Percentiles rank a stretch among this genome's conserved stretches.
phyloP scores from a whole-genome alignment of 2,797 vertebrate genomes.

The Thripadectes ignobilis region DNA sequence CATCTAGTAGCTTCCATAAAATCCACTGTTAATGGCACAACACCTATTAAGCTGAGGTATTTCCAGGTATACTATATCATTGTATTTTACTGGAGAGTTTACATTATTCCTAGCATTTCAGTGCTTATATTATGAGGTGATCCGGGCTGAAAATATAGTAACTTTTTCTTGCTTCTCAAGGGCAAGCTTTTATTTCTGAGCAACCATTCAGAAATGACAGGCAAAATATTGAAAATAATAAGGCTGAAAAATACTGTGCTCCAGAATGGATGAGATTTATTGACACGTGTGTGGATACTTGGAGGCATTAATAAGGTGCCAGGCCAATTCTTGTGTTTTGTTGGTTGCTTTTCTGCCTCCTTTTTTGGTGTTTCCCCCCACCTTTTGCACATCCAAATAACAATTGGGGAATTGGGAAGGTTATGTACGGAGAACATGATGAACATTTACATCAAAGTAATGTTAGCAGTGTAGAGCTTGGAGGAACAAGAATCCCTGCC shows the following conservation, averaged over 20 bases:
- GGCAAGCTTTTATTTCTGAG: slow-evolving; percentile 66
- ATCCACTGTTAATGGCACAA: slow-evolving; percentile 77
- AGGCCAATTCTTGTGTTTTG: not conserved
- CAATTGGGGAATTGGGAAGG: not conserved
- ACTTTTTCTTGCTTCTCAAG: slow-evolving; percentile 75
- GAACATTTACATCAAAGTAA: not conserved
- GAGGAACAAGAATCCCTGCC: not conserved
- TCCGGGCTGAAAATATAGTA: slow-evolving; percentile 70
- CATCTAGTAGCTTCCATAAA: slow-evolving; percentile 75
- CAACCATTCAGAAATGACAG: slow-evolving; percentile 59
- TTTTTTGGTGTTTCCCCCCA: not conserved
- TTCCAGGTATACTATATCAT: slow-evolving; percentile 73
- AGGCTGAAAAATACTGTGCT: slow-evolving; percentile 51
- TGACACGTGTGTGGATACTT: not conserved
- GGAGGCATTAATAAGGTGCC: slow-evolving; percentile 17
- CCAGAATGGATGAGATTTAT: slow-evolving; percentile 29
- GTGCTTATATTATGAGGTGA: slow-evolving; percentile 65
- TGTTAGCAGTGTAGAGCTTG: not conserved
- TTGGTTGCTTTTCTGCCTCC: not conserved
- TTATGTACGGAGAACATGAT: not conserved
- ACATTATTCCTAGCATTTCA: slow-evolving; percentile 72
- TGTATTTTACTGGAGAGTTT: slow-evolving; percentile 76
- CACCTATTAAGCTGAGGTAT: slow-evolving; percentile 79
- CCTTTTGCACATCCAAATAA: not conserved
- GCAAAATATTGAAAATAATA: slow-evolving; percentile 63